Evolutionary conservation across 2,113 vertebrate species (phyloP).

Genomic region (Microtus pennsylvanicus): DNA sequence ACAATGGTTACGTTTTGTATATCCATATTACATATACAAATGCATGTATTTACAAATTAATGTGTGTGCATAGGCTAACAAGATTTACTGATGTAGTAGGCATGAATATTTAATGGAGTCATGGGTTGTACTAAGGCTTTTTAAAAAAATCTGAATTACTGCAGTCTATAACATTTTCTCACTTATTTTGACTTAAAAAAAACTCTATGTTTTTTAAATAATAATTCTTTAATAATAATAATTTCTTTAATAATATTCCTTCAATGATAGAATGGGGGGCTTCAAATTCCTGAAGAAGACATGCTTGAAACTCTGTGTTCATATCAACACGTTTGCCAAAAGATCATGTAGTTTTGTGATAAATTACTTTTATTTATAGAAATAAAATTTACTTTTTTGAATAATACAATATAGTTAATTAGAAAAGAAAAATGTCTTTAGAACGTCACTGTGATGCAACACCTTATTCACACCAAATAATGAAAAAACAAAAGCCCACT

Average conservation of each 20-base stretch:
- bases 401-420: conserved; percentile 26
- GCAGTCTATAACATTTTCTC: not conserved
- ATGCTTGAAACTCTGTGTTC: conserved; percentile 11
- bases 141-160: not conserved
- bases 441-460: conserved; percentile 54
- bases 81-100: not conserved
- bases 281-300: not conserved
- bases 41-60: not conserved
- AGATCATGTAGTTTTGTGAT: not conserved
- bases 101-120: not conserved
- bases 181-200: not conserved
- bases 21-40: not conserved
- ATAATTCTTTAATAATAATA: not conserved
- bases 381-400: not conserved
- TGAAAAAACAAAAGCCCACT: conserved; percentile 64
- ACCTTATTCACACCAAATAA: conserved; percentile 61
- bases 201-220: not conserved
- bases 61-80: not conserved
- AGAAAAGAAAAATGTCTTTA: not conserved
- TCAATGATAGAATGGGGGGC: not conserved
- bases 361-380: conserved; percentile 46
- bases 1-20: not conserved
- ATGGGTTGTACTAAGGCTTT: not conserved
- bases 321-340: not conserved
- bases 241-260: conserved; percentile 19